Evolutionary conservation across 2,113 vertebrate species (phyloP).

Genomic region (Podarcis cretensis): DNA sequence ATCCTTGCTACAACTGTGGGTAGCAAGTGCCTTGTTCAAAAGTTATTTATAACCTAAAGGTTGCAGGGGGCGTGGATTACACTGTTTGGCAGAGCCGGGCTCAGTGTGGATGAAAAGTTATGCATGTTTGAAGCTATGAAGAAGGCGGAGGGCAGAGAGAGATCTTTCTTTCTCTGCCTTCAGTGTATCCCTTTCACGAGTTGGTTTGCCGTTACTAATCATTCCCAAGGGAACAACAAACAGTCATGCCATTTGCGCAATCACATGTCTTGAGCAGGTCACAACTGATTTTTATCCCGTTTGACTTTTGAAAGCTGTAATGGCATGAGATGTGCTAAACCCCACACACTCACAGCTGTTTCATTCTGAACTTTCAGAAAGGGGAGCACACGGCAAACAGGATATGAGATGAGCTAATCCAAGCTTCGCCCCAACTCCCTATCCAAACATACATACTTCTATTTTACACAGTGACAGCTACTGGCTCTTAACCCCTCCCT

Average conservation of each 20-base stretch:
- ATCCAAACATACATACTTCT: slow-evolving; percentile 65
- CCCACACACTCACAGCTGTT: slow-evolving; percentile 62
- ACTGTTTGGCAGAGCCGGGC: slow-evolving; percentile 45
- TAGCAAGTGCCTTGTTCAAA: slow-evolving; percentile 50
- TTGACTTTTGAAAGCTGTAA: slow-evolving; percentile 57
- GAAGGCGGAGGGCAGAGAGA: not conserved
- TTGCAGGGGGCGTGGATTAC: slow-evolving; percentile 51
- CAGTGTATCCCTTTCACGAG: slow-evolving; percentile 50
- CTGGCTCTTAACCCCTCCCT: slow-evolving; percentile 65
- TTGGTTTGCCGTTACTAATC: slow-evolving; percentile 60
- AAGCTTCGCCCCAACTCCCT: slow-evolving; percentile 53
- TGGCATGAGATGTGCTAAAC: slow-evolving; percentile 63
- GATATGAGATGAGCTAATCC: slow-evolving; percentile 70
- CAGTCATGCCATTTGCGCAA: slow-evolving; percentile 41
- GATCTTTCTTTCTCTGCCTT: slow-evolving; percentile 47
- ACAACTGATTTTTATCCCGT: slow-evolving; percentile 63
- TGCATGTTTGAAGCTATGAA: slow-evolving; percentile 48
- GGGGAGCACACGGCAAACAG: slow-evolving; percentile 61
- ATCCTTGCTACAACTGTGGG: slow-evolving; percentile 57
- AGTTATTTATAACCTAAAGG: slow-evolving; percentile 62
- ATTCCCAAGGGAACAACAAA: slow-evolving; percentile 64
- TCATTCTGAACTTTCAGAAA: slow-evolving; percentile 70
- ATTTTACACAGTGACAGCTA: slow-evolving; percentile 68
- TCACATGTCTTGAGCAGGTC: slow-evolving; percentile 55
- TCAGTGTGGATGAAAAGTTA: slow-evolving; percentile 44